Base-by-base conservation (phyloP, 2,113 vertebrate genomes). In the Cromileptes altivelis region DNA sequence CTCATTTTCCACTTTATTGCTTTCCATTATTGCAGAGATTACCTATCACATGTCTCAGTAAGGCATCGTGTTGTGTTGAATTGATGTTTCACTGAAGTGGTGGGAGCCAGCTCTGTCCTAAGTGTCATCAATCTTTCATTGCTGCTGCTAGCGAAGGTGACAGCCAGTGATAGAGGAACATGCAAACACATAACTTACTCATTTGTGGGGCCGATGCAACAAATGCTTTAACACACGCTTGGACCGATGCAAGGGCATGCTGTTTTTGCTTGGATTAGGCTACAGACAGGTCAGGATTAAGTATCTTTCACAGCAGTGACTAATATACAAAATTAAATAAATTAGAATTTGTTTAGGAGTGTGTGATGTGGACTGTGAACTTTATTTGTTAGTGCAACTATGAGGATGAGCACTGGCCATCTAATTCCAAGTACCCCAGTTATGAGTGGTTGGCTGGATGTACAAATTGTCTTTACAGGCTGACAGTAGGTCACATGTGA, bases 401-500 rank as follows among this genome's bases (percentile, higher is more conserved):
- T 40, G 55, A 58, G 19, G 52, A 37, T 2, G 45, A 76, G 50
- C 7, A n/a, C 69, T 30, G 37, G 56, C n/a, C 61, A 62, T 82
- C 33, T 25, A 3, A 23, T 60, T 82, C 65, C 8, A 21, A 60
- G 70, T 73, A 55, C 45, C 63, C 42, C 17, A 55, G 73, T 75
- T 67, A 57, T 84, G 69, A 73, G 65, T n/a, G 33, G 53, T 23
- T 37, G 55, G 30, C 40, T 73, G 14, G 58, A 49, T 81, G 68
- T 64, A 82, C 25, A 61, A 7, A 76, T 56, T 75, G 40, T 75
- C 72, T 81, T 83, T 69, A 49, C 82, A 79, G 81, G 58, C 75
- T 45, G 61, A 70, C 78, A 81, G 67, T 81, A 17, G 89, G 81
- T 85, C 75, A 82, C 84, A 78, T 77, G 81, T 78, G 65, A 87